phyloP scores from a whole-genome alignment of 1,140 invertebrate species.

The Lordiphosa collinella region DNA sequence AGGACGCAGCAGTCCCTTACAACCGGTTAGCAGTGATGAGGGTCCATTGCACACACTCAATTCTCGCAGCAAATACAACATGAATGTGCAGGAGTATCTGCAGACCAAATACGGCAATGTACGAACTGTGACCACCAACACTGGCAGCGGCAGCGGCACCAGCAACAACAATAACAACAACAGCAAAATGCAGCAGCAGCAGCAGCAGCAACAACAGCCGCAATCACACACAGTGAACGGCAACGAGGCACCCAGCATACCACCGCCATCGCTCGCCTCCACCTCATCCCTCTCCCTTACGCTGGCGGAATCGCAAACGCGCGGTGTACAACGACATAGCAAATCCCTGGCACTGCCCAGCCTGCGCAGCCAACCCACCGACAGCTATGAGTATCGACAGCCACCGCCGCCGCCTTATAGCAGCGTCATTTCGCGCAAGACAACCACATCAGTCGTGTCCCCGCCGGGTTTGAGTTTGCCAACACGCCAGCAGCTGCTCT shows the following conservation, averaged over 20 bases:
- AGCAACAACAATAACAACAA: slow-evolving; percentile 9
- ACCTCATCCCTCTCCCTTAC: background rate
- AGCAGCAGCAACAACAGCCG: background rate
- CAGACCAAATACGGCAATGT: slow-evolving; percentile 44
- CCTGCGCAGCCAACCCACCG: slow-evolving; percentile 6
- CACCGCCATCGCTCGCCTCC: background rate
- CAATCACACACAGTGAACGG: background rate
- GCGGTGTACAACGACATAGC: slow-evolving; percentile 20
- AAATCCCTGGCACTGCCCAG: slow-evolving; percentile 25
- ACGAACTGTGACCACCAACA: slow-evolving; percentile 3
- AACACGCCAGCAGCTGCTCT: slow-evolving; percentile 33
- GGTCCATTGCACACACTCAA: background rate
- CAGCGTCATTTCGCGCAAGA: slow-evolving; percentile 3
- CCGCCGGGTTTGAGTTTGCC: slow-evolving; percentile 1
- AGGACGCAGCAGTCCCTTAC: slow-evolving; percentile 4
- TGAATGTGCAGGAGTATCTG: slow-evolving; percentile 53
- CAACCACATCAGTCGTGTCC: too few species aligned
- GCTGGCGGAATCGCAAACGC: slow-evolving; percentile 1
- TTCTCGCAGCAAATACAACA: slow-evolving; percentile 53
- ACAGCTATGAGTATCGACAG: slow-evolving; percentile 35
- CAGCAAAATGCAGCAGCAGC: background rate
- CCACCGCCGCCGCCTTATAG: slow-evolving; percentile 38
- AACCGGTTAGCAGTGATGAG: background rate
- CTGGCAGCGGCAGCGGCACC: background rate
- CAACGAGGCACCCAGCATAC: slow-evolving; percentile 3